A percentile compares a stretch with the other conserved stretches of the same genome.
Evolutionary conservation across 2,888 invertebrate genomes (phyloP).

Genomic region (Neuroscelio doddi): DNA sequence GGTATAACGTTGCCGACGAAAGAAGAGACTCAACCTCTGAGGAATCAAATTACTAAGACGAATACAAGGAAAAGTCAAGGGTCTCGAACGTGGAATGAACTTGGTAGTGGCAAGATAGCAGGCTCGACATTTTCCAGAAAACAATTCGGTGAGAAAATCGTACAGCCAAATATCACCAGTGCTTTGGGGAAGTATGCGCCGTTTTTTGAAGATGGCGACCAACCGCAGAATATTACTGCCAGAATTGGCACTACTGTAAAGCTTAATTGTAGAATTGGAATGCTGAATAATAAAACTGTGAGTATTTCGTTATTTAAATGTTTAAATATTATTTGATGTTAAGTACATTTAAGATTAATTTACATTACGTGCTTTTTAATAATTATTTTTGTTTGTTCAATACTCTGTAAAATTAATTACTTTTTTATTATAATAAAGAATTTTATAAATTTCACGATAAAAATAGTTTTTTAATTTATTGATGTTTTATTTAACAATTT

Average conservation of each 20-base stretch:
- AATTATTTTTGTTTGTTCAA: too few relatives aligned
- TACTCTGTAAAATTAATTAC: too few relatives aligned
- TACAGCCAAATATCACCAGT: conserved; percentile 65
- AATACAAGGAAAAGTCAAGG: conserved; percentile 29
- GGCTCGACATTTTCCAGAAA: conserved; percentile 33
- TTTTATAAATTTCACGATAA: too few relatives aligned
- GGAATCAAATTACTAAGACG: conserved; percentile 18
- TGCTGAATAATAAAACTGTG: conserved; percentile 77
- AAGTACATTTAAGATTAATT: too few relatives aligned
- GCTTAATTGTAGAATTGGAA: conserved; percentile 76
- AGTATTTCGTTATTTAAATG: conserved; percentile 57
- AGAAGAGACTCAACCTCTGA: conserved; percentile 4
- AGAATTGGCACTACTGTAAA: conserved; percentile 76
- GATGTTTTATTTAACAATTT: too few relatives aligned
- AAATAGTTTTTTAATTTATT: too few relatives aligned
- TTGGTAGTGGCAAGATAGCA: conserved; percentile 42
- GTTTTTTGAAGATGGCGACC: conserved; percentile 77
- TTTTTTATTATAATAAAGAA: too few relatives aligned
- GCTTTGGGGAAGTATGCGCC: conserved; percentile 73
- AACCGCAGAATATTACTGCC: conserved; percentile 75
- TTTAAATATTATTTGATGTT: too few relatives aligned
- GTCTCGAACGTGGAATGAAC: conserved; percentile 49
- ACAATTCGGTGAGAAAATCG: conserved; percentile 42
- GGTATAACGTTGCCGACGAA: not conserved
- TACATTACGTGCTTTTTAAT: too few relatives aligned